Evolutionary conservation across 2,797 vertebrate species (phyloP).

Genomic region (Rhinogobio ventralis): DNA sequence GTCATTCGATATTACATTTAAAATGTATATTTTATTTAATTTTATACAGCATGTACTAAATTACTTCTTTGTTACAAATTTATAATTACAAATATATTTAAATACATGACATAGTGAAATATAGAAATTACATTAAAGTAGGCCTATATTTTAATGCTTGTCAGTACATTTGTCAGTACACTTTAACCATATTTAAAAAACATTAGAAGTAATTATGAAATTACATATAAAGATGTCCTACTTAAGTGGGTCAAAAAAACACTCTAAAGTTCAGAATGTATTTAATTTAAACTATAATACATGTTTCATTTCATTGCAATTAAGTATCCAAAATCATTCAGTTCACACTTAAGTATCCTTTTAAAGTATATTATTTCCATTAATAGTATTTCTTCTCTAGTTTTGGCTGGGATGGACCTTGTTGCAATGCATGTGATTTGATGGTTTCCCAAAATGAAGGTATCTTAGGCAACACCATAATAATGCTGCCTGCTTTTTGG

Average conservation of each 20-base stretch:
- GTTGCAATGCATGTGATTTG: neutral
- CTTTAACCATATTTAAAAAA: neutral
- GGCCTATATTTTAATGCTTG: too few species aligned
- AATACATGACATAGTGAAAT: too few species aligned
- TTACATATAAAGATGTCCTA: neutral
- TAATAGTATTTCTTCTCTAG: neutral
- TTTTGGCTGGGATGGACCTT: neutral
- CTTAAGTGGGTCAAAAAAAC: neutral
- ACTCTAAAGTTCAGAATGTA: neutral
- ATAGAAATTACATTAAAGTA: too few species aligned
- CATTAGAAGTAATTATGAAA: neutral
- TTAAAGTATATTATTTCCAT: neutral
- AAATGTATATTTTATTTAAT: too few species aligned
- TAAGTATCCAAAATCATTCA: neutral
- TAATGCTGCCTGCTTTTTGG: neutral
- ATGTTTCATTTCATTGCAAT: neutral
- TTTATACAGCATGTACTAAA: too few species aligned
- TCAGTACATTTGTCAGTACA: neutral
- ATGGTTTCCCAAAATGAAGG: neutral
- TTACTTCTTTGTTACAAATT: too few species aligned
- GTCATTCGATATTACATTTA: too few species aligned
- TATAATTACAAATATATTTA: too few species aligned
- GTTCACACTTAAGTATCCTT: neutral
- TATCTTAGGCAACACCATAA: neutral
- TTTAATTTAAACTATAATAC: neutral